These are phyloP conservation scores for Chironomus tentans DNA, from an alignment of 2,888 invertebrate genomes.

Conservation along the genomic window DNA sequence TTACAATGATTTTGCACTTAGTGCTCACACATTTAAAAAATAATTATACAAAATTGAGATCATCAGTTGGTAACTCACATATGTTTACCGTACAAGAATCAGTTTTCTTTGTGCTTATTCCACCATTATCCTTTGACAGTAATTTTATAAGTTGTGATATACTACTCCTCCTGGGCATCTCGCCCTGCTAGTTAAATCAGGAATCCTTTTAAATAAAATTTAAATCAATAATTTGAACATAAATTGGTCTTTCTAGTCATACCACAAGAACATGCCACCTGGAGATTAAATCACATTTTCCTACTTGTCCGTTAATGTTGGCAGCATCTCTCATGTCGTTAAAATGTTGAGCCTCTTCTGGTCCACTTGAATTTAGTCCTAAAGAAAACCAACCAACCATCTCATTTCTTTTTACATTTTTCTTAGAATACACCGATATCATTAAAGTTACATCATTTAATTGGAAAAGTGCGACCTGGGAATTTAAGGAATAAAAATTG, in stretches of 20 bases:
- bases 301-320: constrained; percentile 18
- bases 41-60: constrained; percentile 31
- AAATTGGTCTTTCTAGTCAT: neutral
- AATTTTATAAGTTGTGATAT: constrained; percentile 19
- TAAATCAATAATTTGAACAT: neutral
- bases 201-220: constrained; percentile 44
- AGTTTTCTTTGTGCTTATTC: constrained; percentile 28
- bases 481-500: constrained; percentile 12
- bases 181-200: constrained; percentile 48
- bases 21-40: neutral
- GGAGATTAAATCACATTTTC: constrained; percentile 78
- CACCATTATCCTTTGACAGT: constrained; percentile 8
- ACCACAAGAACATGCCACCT: constrained; percentile 83
- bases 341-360: constrained; percentile 89
- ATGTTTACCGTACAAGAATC: constrained; percentile 30
- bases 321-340: constrained; percentile 80
- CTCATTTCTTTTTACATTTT: constrained; percentile 87
- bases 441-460: constrained; percentile 89
- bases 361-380: constrained; percentile 83
- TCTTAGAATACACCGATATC: constrained; percentile 87
- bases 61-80: constrained; percentile 29
- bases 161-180: constrained; percentile 32
- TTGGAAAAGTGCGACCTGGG: constrained; percentile 91
- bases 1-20: too few species aligned
- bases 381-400: constrained; percentile 96